Evolutionary conservation across 2,797 vertebrate genomes (phyloP).

Genomic region (Numenius phaeopus): DNA sequence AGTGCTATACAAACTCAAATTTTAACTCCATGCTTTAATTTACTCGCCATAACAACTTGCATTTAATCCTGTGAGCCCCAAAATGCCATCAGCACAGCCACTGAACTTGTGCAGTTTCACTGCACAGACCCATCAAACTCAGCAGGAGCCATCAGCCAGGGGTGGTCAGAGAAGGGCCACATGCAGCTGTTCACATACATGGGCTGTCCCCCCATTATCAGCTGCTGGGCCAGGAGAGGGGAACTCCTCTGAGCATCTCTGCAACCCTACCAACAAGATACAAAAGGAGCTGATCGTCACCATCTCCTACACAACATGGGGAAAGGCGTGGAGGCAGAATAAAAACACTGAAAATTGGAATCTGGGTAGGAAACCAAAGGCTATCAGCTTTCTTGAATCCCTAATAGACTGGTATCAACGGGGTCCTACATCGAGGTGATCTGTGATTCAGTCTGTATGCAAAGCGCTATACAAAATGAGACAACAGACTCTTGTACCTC

Average conservation of each 20-base stretch:
- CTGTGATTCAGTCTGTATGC: slow-evolving; percentile 32
- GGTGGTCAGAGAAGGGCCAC: not conserved
- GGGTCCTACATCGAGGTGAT: not conserved
- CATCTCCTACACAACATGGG: not conserved
- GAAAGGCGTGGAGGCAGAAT: not conserved
- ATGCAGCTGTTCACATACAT: fast-evolving
- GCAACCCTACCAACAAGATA: not conserved
- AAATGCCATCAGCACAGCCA: not conserved
- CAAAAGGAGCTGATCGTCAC: not conserved
- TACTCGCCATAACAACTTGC: slow-evolving; percentile 6
- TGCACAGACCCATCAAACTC: not conserved
- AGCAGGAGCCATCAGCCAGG: not conserved
- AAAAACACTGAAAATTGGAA: slow-evolving; percentile 23
- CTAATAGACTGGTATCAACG: not conserved
- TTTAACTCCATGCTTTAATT: slow-evolving; percentile 49
- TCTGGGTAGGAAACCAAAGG: slow-evolving; percentile 25
- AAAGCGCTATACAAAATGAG: slow-evolving; percentile 61
- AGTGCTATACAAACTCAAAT: slow-evolving; percentile 46
- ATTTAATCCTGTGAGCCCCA: slow-evolving; percentile 16
- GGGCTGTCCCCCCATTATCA: not conserved
- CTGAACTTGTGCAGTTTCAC: not conserved
- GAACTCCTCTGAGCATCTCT: not conserved
- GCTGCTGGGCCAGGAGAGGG: not conserved
- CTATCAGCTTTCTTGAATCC: not conserved
- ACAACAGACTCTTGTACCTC: slow-evolving; percentile 27